phyloP scores from a whole-genome alignment of 2,113 vertebrate genomes.

The Ifrita kowaldi region DNA sequence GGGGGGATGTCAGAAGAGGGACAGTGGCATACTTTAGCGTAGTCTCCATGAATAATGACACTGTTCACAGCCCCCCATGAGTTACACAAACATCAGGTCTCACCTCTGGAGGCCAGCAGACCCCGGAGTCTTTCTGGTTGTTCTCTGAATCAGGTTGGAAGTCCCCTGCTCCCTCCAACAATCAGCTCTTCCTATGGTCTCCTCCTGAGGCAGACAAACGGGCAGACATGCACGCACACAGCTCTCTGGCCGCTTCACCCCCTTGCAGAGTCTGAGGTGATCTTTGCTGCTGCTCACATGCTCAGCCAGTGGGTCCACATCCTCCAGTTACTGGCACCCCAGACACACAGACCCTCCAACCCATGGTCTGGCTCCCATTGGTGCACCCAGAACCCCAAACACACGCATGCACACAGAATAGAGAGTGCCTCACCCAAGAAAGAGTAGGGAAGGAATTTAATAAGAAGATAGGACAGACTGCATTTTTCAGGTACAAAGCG shows the following conservation, averaged over 20 bases:
- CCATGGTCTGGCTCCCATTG: rapidly evolving
- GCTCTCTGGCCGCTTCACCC: background rate
- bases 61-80: background rate
- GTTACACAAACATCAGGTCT: background rate
- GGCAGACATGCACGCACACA: rapidly evolving
- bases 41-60: background rate
- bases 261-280: background rate
- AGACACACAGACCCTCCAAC: background rate
- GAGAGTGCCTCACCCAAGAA: background rate
- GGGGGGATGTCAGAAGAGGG: background rate
- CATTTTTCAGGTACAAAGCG: rapidly evolving
- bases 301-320: rapidly evolving
- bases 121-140: rapidly evolving
- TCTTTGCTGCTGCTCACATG: rapidly evolving
- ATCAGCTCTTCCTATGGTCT: background rate
- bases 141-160: background rate
- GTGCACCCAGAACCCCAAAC: background rate
- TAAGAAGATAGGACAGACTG: background rate
- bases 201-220: background rate
- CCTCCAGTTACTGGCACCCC: background rate
- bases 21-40: background rate
- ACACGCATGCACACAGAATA: background rate
- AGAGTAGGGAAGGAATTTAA: background rate
- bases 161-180: background rate
- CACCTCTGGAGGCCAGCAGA: background rate